phyloP scores from a whole-genome alignment of 1,140 invertebrate genomes.

The Apis laboriosa region DNA sequence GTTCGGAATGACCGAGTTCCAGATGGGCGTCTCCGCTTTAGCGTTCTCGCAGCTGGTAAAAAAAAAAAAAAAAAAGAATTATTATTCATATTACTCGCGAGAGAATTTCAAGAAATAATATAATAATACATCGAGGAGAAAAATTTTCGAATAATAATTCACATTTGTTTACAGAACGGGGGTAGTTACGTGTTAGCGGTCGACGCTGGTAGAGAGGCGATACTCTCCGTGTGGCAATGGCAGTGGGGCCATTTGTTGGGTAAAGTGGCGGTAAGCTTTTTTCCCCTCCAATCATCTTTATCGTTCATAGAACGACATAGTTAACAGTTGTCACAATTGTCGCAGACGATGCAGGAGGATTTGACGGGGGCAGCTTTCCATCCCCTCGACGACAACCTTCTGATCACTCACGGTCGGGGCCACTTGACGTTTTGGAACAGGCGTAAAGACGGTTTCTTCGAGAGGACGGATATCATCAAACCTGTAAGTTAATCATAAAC shows the following conservation, averaged over 20 bases:
- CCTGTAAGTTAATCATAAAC: slow-evolving; percentile 81
- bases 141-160: too few relatives aligned
- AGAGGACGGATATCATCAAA: slow-evolving; percentile 93
- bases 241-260: slow-evolving; percentile 93
- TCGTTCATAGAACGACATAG: too few relatives aligned
- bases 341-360: slow-evolving; percentile 92
- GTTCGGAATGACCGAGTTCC: slow-evolving; percentile 95
- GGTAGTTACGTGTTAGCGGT: slow-evolving; percentile 93
- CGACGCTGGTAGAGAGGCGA: slow-evolving; percentile 91
- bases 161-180: slow-evolving; percentile 84
- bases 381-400: slow-evolving; percentile 94
- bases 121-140: too few relatives aligned
- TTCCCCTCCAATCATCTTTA: neutral
- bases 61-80: too few relatives aligned
- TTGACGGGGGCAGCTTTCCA: slow-evolving; percentile 95
- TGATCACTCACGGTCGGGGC: slow-evolving; percentile 96
- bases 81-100: too few relatives aligned
- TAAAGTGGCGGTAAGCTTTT: slow-evolving; percentile 90
- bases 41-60: slow-evolving; percentile 93
- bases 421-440: slow-evolving; percentile 96
- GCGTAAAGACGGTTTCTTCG: slow-evolving; percentile 93
- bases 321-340: neutral
- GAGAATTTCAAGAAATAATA: too few relatives aligned
- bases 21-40: slow-evolving; percentile 93
- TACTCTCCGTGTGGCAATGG: slow-evolving; percentile 94